Evolutionary conservation across 1,140 invertebrate species (phyloP).

Genomic region (Ooceraea biroi): DNA sequence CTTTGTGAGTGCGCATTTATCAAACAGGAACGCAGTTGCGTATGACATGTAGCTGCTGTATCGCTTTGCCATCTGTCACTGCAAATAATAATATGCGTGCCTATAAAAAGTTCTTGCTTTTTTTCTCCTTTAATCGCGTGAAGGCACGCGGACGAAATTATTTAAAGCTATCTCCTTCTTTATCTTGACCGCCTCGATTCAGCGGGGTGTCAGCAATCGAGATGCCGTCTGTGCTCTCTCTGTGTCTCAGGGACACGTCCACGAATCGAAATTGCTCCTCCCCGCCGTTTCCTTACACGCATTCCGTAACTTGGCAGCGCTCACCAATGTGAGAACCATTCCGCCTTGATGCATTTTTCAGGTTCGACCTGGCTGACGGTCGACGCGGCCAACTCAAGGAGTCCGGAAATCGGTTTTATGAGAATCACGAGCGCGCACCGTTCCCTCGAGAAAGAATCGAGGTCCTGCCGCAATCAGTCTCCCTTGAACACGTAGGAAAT

Average conservation of each 20-base stretch:
- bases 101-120: no score
- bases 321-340: conserved; percentile 67
- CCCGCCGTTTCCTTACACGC: conserved; percentile 38
- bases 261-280: neutral
- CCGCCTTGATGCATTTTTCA: conserved; percentile 83
- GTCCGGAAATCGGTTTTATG: conserved; percentile 77
- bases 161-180: neutral
- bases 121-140: neutral
- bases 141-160: neutral
- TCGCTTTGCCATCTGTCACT: neutral
- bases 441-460: conserved; percentile 25
- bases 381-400: conserved; percentile 71
- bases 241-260: conserved; percentile 37
- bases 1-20: conserved; percentile 3
- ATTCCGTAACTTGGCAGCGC: neutral
- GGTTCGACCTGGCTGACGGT: conserved; percentile 72
- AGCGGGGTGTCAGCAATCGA: neutral
- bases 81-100: no score
- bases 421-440: conserved; percentile 50
- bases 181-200: neutral
- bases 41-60: neutral
- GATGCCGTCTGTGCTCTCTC: neutral
- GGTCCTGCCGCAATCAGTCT: neutral
- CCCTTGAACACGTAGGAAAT: conserved; percentile 36
- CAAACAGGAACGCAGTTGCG: neutral